Evolutionary conservation across 2,797 vertebrate species (phyloP), one percentile per base, ranked within the genome.

Genomic region (Arrhamphus sclerolepis): DNA sequence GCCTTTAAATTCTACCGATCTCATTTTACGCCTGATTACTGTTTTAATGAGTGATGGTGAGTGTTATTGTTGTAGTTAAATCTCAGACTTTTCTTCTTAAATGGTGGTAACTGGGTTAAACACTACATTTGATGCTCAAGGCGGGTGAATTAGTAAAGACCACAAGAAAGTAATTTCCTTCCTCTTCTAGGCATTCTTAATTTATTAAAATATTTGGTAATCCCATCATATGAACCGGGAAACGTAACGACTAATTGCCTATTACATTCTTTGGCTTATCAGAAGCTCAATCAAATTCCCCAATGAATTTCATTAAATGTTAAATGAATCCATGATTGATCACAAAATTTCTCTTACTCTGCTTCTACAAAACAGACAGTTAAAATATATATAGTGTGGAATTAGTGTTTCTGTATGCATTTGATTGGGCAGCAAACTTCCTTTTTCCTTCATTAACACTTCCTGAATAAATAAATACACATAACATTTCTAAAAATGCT

Each of bases 11-110:
- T 94, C 90, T 93, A 93, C 95, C 95, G 94, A 95, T 96, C 94
- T 95, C 91, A 95, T 97, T 97, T 97, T 95, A 95, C 67, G 85
- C 93, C 95, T 93, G 93, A 97, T 96, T 95, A 96, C 92, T 92
- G 93, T 94, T 97, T 96, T 96, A 97, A 98, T 96, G 93, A 95
- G 86, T 83, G 93, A 94, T 94, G 93, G 93, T 92, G 93, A 94
- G 92, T 92, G 92, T 94, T 96, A 87, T 80, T 81, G 70, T 92
- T 72, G 54, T 84, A 88, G 91, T 92, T 94, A 94, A n/a, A 96
- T 95, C 93, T 94, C 91, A 91, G 92, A 91, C 92, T 92, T 91
- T 83, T 90, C 85, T 89, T 89, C 81, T 85, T 81, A 80, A 87
- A 80, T 78, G 70, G 81, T 81, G 70, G 86, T 89, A 91, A 91